Percentiles rank a stretch among this genome's conserved stretches.
Conservation (phyloP, 2,113 vertebrate species). For the Hemibates koningsi region DNA sequence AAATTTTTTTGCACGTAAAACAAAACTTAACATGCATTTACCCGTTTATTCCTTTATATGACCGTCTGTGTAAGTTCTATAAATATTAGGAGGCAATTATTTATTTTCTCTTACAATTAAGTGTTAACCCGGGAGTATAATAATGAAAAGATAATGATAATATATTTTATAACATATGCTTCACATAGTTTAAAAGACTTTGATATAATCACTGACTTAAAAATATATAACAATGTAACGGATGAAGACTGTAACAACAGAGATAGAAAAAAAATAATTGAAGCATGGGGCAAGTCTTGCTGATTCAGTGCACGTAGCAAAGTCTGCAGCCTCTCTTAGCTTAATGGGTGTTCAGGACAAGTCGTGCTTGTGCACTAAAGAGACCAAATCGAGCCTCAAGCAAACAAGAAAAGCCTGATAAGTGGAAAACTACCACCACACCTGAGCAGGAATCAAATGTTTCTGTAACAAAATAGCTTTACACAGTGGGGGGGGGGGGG, state of each 20-base stretch:
- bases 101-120: neutral
- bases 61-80: neutral
- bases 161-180: neutral
- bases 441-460: neutral
- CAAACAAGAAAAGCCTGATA: neutral
- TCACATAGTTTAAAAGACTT: neutral
- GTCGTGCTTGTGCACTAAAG: neutral
- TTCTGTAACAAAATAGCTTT: neutral
- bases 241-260: neutral
- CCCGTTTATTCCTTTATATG: neutral
- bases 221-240: neutral
- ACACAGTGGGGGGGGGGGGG: rapidly evolving
- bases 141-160: neutral
- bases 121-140: neutral
- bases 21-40: neutral
- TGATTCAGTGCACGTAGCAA: neutral
- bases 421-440: neutral
- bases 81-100: neutral
- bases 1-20: neutral
- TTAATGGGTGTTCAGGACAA: neutral
- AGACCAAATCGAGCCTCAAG: neutral
- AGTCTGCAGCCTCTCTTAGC: neutral
- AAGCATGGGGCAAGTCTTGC: neutral
- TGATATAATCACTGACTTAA: neutral
- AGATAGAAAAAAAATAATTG: neutral